Evolutionary conservation across 2,888 invertebrate species (phyloP), one percentile per base, ranked within the genome.

Genomic region (Hypomecis atomaria): DNA sequence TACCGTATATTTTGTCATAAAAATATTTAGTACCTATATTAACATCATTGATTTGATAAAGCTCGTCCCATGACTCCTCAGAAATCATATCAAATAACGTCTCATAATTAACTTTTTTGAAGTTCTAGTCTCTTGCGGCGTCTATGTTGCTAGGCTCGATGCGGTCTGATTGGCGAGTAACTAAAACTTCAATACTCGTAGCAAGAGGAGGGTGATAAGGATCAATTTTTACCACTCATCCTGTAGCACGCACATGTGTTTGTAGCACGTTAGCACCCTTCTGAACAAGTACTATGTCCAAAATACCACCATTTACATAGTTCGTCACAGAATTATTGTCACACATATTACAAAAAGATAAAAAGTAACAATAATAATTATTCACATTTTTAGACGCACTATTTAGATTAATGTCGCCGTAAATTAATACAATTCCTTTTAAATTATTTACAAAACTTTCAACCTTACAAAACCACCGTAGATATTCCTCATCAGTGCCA

Each of bases 121-220:
- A 48, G 34, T 48, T 48, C 33, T 34, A 48, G n/a, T 48, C 48
- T 36, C 6, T 48, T 11, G 9, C n/a, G 1, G 34, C 4, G 10
- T 48, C 48, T 9, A 48, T 48, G 6, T 36, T 48, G n/a, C 34
- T 48, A 34, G 48, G 48, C 34, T 48, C 48, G 8, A 48, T 34
- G 6, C n/a, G 6, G 10, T 48, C 9, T n/a, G 10, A 9, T 11
- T 6, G 23, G 9, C 23, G 10, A 23, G 23, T 43, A 43, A 10
- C 11, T n/a, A 5, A 6, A n/a, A 11, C 10, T 43, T n/a, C 10
- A n/a, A 43, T 43, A 6, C 10, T 11, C 5, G 11, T 47, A 47
- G 23, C 47, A 23, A 23, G 23, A 23, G 23, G 23, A 23, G n/a
- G 11, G 9, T n/a, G 47, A 38, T 38, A 11, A 23, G 47, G 47